Conservation (phyloP, 2,113 vertebrate species). For the Toxotes chatareus region DNA sequence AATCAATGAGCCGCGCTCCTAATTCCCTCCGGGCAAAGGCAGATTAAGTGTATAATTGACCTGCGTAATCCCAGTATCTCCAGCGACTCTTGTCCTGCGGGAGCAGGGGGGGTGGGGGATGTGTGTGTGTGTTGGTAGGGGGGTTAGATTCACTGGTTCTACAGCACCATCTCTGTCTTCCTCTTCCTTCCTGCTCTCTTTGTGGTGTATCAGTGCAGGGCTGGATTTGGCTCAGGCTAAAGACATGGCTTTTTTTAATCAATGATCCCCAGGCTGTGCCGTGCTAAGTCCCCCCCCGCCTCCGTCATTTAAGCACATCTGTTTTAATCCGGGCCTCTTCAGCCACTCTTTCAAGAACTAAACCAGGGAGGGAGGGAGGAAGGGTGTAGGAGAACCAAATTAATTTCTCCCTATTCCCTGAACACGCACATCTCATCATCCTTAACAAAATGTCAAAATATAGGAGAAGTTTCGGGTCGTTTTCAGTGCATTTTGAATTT, state of each 20-base stretch:
- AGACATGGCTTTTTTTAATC: slow-evolving; percentile 98
- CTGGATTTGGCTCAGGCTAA: slow-evolving; percentile 91
- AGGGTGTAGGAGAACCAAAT: slow-evolving; percentile 82
- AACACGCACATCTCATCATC: slow-evolving; percentile 8
- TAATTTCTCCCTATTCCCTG: slow-evolving; percentile 79
- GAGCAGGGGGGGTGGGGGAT: slow-evolving; percentile 55
- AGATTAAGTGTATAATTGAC: slow-evolving; percentile 99
- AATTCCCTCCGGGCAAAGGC: slow-evolving; percentile 89
- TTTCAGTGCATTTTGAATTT: not conserved
- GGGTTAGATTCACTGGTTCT: slow-evolving; percentile 37
- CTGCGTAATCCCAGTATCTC: slow-evolving; percentile 94
- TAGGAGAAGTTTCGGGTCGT: not conserved
- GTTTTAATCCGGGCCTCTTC: slow-evolving; percentile 95
- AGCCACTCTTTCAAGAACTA: slow-evolving; percentile 93
- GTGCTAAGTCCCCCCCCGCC: slow-evolving; percentile 87
- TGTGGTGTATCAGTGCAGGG: slow-evolving; percentile 81
- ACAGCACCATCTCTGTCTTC: slow-evolving; percentile 61
- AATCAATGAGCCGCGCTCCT: slow-evolving; percentile 90
- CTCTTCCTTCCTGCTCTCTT: slow-evolving; percentile 20
- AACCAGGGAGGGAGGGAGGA: slow-evolving; percentile 61
- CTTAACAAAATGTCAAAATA: not conserved
- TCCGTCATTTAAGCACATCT: slow-evolving; percentile 93
- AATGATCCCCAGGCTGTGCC: slow-evolving; percentile 89
- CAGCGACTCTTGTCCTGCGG: not conserved
- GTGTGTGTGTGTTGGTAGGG: not conserved